A percentile compares a stretch with the other conserved stretches of the same genome.
Conservation (phyloP, 2,888 invertebrate species). For the Salpingus planirostris region DNA sequence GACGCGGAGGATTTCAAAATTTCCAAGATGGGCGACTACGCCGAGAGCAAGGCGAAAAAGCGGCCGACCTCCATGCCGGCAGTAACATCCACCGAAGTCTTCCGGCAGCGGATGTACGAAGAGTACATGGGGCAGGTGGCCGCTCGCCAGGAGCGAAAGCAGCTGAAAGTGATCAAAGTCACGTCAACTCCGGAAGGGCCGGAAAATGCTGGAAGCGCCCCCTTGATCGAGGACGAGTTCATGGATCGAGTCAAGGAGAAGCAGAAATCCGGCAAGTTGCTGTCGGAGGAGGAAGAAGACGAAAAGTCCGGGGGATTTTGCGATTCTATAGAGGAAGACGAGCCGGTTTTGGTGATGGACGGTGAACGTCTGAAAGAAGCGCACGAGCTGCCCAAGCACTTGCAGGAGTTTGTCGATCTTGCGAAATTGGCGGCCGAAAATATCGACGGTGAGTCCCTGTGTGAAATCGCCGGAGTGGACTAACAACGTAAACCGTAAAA, state of each 20-base stretch:
- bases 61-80: constrained; percentile 33
- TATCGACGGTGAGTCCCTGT: constrained; percentile 45
- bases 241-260: constrained; percentile 65
- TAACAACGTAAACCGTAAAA: too few relatives aligned
- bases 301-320: too few relatives aligned
- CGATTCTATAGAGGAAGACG: constrained; percentile 30
- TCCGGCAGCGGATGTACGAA: constrained; percentile 74
- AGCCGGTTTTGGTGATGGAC: constrained; percentile 52
- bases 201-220: constrained; percentile 37
- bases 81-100: constrained; percentile 57
- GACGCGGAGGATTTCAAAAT: constrained; percentile 40
- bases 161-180: constrained; percentile 73
- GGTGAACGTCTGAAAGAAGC: constrained; percentile 55
- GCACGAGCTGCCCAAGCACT: constrained; percentile 63
- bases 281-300: constrained; percentile 23
- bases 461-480: constrained; percentile 40
- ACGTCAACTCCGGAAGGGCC: constrained; percentile 26
- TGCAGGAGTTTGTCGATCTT: constrained; percentile 65
- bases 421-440: constrained; percentile 25
- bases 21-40: constrained; percentile 44
- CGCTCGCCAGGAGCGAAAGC: constrained; percentile 67
- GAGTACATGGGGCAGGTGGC: constrained; percentile 74
- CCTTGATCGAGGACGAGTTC: constrained; percentile 65
- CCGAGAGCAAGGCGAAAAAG: constrained; percentile 26
- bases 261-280: constrained; percentile 46